Base-by-base conservation (phyloP, 2,113 vertebrate species). In the Suncus etruscus region DNA sequence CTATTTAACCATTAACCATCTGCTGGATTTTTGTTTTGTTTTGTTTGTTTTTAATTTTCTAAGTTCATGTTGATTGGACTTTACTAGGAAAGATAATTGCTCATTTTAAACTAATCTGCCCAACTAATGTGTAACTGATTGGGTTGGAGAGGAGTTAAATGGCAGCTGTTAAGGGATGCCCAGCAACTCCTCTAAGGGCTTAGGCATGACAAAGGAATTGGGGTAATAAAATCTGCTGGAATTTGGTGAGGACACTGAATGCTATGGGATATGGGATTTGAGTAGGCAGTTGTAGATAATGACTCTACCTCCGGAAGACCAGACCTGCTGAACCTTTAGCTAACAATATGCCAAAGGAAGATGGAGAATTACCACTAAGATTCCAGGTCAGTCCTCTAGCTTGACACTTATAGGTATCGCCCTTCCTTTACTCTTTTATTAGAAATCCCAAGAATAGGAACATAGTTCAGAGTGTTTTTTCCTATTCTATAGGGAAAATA, bases 141-240 rank as follows among this genome's bases (percentile, higher is more conserved):
- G 92, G 73, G 24, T 20, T 74, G 78, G 50, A 39, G 3, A 20
- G 70, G 61, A 76, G 81, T 4, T 75, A 29, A 51, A 65, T 5
- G 47, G 83, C 96, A 95, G 92, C 96, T 96, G 96, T 94, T 94
- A 73, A 82, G 63, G 8, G 63, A 94, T 25, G 32, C 92, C 91
- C 90, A 93, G 90, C 92, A 93, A 91, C 94, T 92, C 87, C 76
- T 95, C 79, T 85, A 91, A 86, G 18, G 90, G 78, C 89, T 92
- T 94, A 90, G 73, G 94, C 91, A 86, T 87, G 93, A 91, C 92
- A 90, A 94, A 87, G 90, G 48, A 92, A 73, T 74, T 12, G 29
- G 47, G 87, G 93, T 92, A 88, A 93, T 29, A 94, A 91, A 95
- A 95, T 96, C 94, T 96, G 91, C 81, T 94, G 92, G 89, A 90